Conservation (phyloP, 2,113 vertebrate species). For the Macaca fascicularis region T2T-MFA8v1.1 NC_088390.1:84748001-84748500, state of each 20-base stretch:
- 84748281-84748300: too few relatives aligned
- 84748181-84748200: too few relatives aligned
- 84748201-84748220: too few relatives aligned
- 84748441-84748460: background rate
- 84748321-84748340: background rate
- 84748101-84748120: background rate
- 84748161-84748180: too few relatives aligned
- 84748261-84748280: too few relatives aligned
- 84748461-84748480: background rate
- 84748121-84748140: too few relatives aligned
- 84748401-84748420: background rate
- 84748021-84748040: background rate
- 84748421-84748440: background rate
- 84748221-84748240: too few relatives aligned
- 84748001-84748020: background rate
- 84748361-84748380: background rate
- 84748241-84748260: background rate
- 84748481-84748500: conserved; percentile 56
- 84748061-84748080: background rate
- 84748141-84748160: fast-evolving
- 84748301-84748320: fast-evolving
- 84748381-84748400: fast-evolving
- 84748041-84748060: background rate
- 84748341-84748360: background rate
- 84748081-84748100: background rate